Base-by-base conservation (phyloP, 1,140 invertebrate genomes). In the Pseudomyrmex dendroicus region DNA sequence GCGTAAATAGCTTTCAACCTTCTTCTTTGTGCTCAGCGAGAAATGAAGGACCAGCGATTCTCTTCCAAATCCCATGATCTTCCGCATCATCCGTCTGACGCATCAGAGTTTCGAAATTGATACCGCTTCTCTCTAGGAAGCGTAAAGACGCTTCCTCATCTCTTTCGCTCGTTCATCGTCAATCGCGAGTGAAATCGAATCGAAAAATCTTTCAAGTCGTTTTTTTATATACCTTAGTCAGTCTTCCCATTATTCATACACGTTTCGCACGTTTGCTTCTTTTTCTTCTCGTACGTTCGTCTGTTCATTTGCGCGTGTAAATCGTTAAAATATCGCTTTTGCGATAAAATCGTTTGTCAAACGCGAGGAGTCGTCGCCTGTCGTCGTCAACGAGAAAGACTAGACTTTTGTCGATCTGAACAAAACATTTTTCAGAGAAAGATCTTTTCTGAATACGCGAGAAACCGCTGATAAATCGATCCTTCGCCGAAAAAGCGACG, bases 381-480 rank as follows among this genome's bases (percentile, higher is more conserved):
- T n/a, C 44, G 54, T 50, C 54, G 54, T 50, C 54, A 44, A 72
- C 2, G 68, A 59, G 44, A 57, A 62, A 59, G 57, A 82, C 78
- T 74, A 73, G 57, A 74, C 70, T 82, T 73, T 35, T 59, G 76
- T 20, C 35, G 68, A 54, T 82, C 48, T 15, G 48, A n/a, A 73
- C 35, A 54, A 46, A 57, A 73, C 52, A 35, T 35, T 59, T 15
- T 15, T 13, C 52, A 64, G 59, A 13, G 50, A 44, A 74, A 22
- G 57, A 67, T 77, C 48, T 48, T 2, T 80, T 48, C 12, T 9
- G 54, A 70, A n/a, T 12, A 44, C 46, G 5, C 35, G 35, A 35
- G 35, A 35, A 59, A 80, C 63, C 63, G 46, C 20, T 50, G 50
- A 80, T 48, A 67, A 52, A 56, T 35, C 67, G 54, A 72, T 56